A percentile compares a stretch with the other conserved stretches of the same genome.
Conservation (phyloP, 2,888 invertebrate species). For the Camponotus fellah region DNA sequence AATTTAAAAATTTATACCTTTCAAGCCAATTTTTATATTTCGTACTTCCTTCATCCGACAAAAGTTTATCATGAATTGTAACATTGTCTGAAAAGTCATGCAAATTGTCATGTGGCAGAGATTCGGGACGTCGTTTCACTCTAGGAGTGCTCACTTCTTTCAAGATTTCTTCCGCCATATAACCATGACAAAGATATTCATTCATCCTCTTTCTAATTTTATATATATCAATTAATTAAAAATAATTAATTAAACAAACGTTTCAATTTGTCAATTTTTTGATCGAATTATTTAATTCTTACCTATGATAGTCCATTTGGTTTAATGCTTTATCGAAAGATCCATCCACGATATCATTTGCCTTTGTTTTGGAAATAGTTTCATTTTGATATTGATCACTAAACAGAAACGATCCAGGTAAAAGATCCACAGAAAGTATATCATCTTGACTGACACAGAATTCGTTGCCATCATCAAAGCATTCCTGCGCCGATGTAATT, state of each 20-base stretch:
- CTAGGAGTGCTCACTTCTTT: conserved; percentile 87
- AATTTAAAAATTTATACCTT: conserved; percentile 87
- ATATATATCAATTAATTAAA: not conserved
- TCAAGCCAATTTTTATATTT: conserved; percentile 92
- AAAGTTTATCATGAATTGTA: conserved; percentile 86
- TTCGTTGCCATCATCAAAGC: conserved; percentile 84
- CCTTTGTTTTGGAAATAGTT: conserved; percentile 38
- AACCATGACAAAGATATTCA: conserved; percentile 92
- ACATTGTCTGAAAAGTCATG: conserved; percentile 79
- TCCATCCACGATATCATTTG: conserved; percentile 85
- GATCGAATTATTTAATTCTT: conserved; percentile 58
- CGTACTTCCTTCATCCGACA: conserved; percentile 91
- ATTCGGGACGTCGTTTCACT: conserved; percentile 86
- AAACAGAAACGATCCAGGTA: conserved; percentile 89
- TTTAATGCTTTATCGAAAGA: conserved; percentile 89
- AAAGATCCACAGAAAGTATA: conserved; percentile 90
- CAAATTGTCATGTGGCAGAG: conserved; percentile 79
- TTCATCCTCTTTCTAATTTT: conserved; percentile 91
- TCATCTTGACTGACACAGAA: conserved; percentile 88
- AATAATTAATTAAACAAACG: not conserved
- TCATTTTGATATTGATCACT: conserved; percentile 77
- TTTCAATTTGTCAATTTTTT: not conserved
- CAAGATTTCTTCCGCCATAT: conserved; percentile 91
- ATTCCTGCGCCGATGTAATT: conserved; percentile 70
- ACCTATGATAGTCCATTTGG: conserved; percentile 91